Base-by-base conservation (phyloP, 2,888 invertebrate genomes). In the Epirrhoe tristata region DNA sequence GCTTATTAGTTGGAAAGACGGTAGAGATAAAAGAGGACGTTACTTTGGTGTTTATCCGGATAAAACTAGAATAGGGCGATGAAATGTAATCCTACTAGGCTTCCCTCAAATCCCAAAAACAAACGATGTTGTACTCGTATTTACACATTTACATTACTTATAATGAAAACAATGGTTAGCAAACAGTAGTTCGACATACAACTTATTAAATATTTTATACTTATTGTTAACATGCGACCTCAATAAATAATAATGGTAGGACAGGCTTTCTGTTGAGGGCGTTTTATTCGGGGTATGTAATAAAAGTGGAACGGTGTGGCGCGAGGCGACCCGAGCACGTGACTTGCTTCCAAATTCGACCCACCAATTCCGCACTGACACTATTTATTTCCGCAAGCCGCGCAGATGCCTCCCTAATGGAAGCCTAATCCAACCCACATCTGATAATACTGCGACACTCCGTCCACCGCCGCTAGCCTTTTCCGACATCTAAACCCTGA, bases 281-380 rank as follows among this genome's bases (percentile, higher is more conserved):
- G 84, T 87, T 78, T 86, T 88, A 87, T 88, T 89, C 82, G 81
- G 80, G 81, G 88, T 89, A 91, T 91, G 88, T 90, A 90, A 91
- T 91, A 91, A 88, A 88, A 88, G 81, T 84, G 83, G 81, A 82
- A 83, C 81, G 85, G 79, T 76, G 79, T 76, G 81, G 73, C 78
- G 77, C 77, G 78, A 73, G 76, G 78, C 82, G 78, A 74, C 76
- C 80, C 77, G 50, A 66, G 82, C 79, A 83, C 92, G 91, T 92
- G 91, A 89, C 83, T 74, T 72, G 90, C 83, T 82, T 90, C 66
- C 73, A 74, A 86, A 87, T 76, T 78, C 71, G 66, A 46, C 74
- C 69, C 75, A 74, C 77, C 80, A 78, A 81, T 84, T 83, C 80
- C 77, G 78, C 77, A 74, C 78, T 79, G 76, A 81, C 79, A 82